Base-by-base conservation (phyloP, 2,888 invertebrate genomes). In the Autographa pulchrina region DNA sequence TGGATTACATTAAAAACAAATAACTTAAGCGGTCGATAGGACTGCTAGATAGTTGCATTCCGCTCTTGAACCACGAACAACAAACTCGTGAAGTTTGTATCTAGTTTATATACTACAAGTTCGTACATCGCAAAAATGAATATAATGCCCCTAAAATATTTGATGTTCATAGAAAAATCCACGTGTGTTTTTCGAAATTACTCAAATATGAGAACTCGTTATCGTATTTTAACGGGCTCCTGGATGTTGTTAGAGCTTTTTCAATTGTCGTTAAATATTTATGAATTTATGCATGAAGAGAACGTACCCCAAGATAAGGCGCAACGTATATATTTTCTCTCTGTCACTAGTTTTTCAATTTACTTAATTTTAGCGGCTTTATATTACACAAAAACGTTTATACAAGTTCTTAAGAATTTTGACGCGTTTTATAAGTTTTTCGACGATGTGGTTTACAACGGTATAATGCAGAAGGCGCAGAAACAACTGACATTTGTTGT, bases 111-210 rank as follows among this genome's bases (percentile, higher is more conserved):
- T 8, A 58, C 9, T 4, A 14, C 7, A 48, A 48, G n/a, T n/a
- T 16, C 5, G 35, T 38, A 16, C 5, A n/a, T n/a, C n/a, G n/a
- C 16, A n/a, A 43, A 0, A 14, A 79, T 85, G 77, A 74, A 78
- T 67, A 66, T 80, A 20, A 72, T 68, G 56, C 74, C 84, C 0
- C 54, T 86, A n/a, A 75, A 81, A 71, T 74, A 75, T 62, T n/a
- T 84, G 25, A 59, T 82, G 59, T 59, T 68, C 41, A 48, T 83
- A 11, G 86, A 86, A 80, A 86, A 83, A 67, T 7, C 77, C 6
- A 66, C 81, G 2, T 70, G 84, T 5, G 65, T 88, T 0, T 85
- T 85, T 58, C 81, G 86, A 75, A 89, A 88, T 67, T 81, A 82
- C 69, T 38, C 20, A 0, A 54, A 14, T 18, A 78, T 68, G 2